Evolutionary conservation across 2,797 vertebrate species (phyloP), one percentile per base, ranked within the genome.

Genomic region (Acipenser transmontanus): DNA sequence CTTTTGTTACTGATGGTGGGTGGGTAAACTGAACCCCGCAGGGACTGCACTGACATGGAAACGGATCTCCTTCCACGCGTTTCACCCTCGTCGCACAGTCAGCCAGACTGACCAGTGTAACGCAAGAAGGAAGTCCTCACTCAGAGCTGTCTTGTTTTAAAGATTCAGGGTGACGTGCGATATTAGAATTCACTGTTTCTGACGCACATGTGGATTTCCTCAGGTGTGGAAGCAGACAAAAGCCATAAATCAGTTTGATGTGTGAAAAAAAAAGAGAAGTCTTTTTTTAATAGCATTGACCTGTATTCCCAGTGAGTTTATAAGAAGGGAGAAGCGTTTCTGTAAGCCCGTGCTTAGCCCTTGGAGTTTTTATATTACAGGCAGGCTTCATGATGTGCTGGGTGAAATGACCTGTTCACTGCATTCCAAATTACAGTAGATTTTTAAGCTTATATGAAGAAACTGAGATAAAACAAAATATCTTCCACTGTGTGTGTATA

Each of bases 191-290:
- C 34, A 34, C 34, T 34, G 34, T 34, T 34, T 57, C 14, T 34
- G 4, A 48, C 7, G 50, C 48, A 47, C 12, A 51, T 6, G 3
- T 51, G 6, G 13, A 13, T 13, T 64, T 50, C 62, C 47, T 67
- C 6, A n/a, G 13, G 59, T 48, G 48, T 7, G 49, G 34, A 49
- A 14, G n/a, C 54, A 57, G 62, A 63, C 49, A 17, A 14, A 50
- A 50, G 20, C 52, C 50, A 62, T 62, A 50, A 64, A 34, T 66
- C 51, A 69, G 49, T 49, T 8, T 3, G 64, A 65, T 50, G 50
- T 6, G 20, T 14, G 14, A 47, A 54, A 12, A 8, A 49, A 7
- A 8, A 13, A 17, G 49, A 2, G 1, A 17, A 17, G 4, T 34
- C 4, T 34, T 34, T 34, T 34, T 34, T 34, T 34, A 34, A 34